A percentile compares a stretch with the other conserved stretches of the same genome.
Conservation (phyloP, 2,797 vertebrate species). For the Nyctibius grandis region DNA sequence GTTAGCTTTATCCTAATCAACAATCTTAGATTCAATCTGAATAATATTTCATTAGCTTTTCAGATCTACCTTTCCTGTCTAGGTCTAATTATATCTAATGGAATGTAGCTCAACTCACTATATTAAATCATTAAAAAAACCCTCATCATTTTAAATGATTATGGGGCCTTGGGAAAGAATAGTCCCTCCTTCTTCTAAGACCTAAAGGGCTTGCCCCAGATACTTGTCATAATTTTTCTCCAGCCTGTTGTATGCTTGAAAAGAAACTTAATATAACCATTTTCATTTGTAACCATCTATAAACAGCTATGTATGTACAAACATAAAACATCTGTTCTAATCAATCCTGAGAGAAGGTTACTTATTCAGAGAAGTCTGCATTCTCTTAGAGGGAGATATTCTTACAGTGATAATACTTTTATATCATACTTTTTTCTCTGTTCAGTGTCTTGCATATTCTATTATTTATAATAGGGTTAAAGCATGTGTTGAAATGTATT, state of each 20-base stretch:
- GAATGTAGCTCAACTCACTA: constrained; percentile 83
- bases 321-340: constrained; percentile 59
- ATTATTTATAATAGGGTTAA: not conserved
- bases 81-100: constrained; percentile 84
- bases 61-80: constrained; percentile 83
- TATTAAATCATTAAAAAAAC: constrained; percentile 78
- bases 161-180: constrained; percentile 54
- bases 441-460: not conserved
- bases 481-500: not conserved
- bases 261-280: constrained; percentile 40
- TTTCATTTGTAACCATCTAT: constrained; percentile 57
- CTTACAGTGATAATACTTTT: not conserved
- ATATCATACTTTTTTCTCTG: not conserved
- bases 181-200: constrained; percentile 20
- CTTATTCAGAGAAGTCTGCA: constrained; percentile 7
- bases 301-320: constrained; percentile 49
- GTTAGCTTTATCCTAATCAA: constrained; percentile 83
- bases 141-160: constrained; percentile 71
- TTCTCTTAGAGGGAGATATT: not conserved
- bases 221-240: constrained; percentile 29
- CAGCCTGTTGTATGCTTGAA: constrained; percentile 25
- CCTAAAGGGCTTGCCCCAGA: constrained; percentile 40
- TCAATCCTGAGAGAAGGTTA: constrained; percentile 53
- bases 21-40: constrained; percentile 81
- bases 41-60: constrained; percentile 84